Conservation (phyloP, 2,888 invertebrate species). For the Agrotis puta region DNA sequence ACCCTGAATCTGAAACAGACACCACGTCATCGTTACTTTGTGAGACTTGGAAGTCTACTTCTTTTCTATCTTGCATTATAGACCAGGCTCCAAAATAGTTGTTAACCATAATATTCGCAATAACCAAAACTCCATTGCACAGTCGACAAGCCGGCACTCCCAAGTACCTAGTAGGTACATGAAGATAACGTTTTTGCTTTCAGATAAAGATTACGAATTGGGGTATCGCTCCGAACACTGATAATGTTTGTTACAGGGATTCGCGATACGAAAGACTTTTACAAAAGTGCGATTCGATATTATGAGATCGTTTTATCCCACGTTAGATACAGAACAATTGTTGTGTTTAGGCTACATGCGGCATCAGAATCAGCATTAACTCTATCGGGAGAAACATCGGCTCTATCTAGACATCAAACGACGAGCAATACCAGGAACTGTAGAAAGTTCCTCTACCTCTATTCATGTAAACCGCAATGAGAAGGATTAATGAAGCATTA, state of each 20-base stretch:
- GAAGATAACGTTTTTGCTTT: constrained; percentile 50
- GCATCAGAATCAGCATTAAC: not conserved
- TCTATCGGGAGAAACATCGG: not conserved
- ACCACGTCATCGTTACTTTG: not conserved
- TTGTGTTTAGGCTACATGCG: not conserved
- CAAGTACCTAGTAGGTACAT: constrained; percentile 12
- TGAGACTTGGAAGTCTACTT: not conserved
- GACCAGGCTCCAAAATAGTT: not conserved
- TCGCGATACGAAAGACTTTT: constrained; percentile 22
- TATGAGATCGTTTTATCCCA: not conserved
- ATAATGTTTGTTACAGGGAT: constrained; percentile 37
- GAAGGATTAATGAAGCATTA: constrained; percentile 35
- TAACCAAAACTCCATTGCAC: not conserved
- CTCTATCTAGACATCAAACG: not conserved
- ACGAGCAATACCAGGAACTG: constrained; percentile 6
- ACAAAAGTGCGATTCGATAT: constrained; percentile 16
- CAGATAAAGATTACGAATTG: constrained; percentile 58
- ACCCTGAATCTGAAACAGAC: not conserved
- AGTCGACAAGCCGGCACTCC: constrained; percentile 32
- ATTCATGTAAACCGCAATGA: constrained; percentile 17
- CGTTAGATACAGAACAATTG: not conserved
- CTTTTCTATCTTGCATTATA: too few species aligned
- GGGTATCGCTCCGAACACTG: constrained; percentile 51
- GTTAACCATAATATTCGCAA: constrained; percentile 1
- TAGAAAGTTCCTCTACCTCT: constrained; percentile 20